Percentiles rank a stretch among this genome's conserved stretches.
phyloP scores from a whole-genome alignment of 2,797 vertebrate species.

The Bucorvus abyssinicus region DNA sequence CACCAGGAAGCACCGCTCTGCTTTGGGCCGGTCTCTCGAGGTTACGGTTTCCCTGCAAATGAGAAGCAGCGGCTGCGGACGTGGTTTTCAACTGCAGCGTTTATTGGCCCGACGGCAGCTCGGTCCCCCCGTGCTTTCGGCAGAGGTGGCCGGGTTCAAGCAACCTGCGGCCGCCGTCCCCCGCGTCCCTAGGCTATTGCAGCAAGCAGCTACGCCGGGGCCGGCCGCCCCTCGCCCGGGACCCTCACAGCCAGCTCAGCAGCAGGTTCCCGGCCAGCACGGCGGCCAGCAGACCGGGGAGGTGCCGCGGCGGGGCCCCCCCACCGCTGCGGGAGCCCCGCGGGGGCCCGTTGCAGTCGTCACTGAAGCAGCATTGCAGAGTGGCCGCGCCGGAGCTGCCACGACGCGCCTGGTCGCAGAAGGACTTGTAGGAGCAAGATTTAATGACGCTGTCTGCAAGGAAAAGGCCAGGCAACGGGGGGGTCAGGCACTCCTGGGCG shows the following conservation, averaged over 20 bases:
- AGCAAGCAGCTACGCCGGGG: background rate
- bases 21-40: background rate
- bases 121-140: accelerated
- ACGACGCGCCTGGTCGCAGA: conserved; percentile 82
- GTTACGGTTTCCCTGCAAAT: background rate
- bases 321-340: conserved; percentile 50
- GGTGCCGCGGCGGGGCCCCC: conserved; percentile 6
- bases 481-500: background rate
- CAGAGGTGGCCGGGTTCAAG: background rate
- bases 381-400: conserved; percentile 71
- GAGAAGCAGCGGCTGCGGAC: background rate
- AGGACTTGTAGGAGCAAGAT: conserved; percentile 86
- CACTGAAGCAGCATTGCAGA: conserved; percentile 83
- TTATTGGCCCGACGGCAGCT: background rate
- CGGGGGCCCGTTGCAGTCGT: conserved; percentile 84
- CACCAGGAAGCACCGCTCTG: background rate
- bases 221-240: background rate
- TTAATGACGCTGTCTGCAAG: conserved; percentile 84
- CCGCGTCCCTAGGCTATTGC: background rate
- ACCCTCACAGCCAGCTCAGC: conserved; percentile 61
- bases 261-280: conserved; percentile 61
- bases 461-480: accelerated
- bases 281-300: conserved; percentile 58
- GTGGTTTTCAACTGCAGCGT: background rate
- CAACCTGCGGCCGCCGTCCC: background rate